Evolutionary conservation across 2,888 invertebrate genomes (phyloP), one percentile per base, ranked within the genome.

Genomic region (Buathra laborator): DNA sequence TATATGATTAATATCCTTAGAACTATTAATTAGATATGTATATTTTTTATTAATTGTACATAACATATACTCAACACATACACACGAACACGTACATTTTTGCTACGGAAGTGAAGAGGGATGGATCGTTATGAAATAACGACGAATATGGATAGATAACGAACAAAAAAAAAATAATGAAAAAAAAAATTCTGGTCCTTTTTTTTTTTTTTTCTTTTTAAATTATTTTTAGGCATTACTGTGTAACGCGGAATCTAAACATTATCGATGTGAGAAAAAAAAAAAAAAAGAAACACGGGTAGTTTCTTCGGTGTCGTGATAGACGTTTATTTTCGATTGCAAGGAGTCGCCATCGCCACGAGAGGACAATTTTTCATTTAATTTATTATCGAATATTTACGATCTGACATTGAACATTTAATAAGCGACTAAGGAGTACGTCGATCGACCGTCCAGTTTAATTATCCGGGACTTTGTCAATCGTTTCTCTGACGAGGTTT

Each of bases 371-470:
- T 67, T 68, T 67, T 32, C 29, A 12, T 24, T 62, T 62, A 29
- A 53, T 68, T 44, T 46, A 74, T 76, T 46, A 72, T 78, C 64
- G 62, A 64, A 24, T 64, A 70, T 62, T 10, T 32, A 29, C 46
- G 78, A 84, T 70, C 74, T 48, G 72, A 81, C 48, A 64, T 24
- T 51, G 46, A 67, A 67, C 37, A 10, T 51, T 51, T 9, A 9
- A 37, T 37, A 51, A 67, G 51, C 77, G 77, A 81, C 70, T 62
- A 62, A 66, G 74, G 16, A 83, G 56, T 66, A 32, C 66, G 81
- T 83, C 85, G 85, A 86, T 85, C 74, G 85, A 78, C 85, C 86
- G 86, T 86, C 85, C 86, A 86, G 71, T 85, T 51, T 64, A 83
- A 83, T 86, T 71, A 85, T 83, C 71, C 62, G 68, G 85, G 83